A percentile compares a stretch with the other conserved stretches of the same genome.
Evolutionary conservation across 1,140 invertebrate genomes (phyloP).

Genomic region (Bombus terrestris): DNA sequence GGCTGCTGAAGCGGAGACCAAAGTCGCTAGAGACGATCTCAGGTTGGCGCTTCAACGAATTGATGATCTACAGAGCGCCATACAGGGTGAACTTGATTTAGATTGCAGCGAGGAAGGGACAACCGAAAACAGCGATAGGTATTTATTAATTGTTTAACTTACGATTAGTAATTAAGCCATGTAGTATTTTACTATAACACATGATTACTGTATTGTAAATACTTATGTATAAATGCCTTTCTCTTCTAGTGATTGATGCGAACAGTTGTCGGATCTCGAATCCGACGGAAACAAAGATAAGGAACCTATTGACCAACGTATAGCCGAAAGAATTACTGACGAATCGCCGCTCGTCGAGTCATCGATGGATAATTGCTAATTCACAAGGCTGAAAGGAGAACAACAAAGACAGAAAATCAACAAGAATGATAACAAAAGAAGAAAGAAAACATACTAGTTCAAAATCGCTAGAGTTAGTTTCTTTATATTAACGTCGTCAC

Average conservation of each 20-base stretch:
- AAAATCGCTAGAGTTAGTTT: conserved; percentile 30
- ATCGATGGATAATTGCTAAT: conserved; percentile 33
- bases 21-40: conserved; percentile 87
- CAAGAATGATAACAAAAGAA: background rate
- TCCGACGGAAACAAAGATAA: conserved; percentile 71
- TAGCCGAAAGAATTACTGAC: conserved; percentile 44
- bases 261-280: conserved; percentile 72
- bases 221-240: background rate
- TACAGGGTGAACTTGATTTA: conserved; percentile 88
- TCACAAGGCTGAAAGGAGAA: conserved; percentile 8
- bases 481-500: conserved; percentile 8
- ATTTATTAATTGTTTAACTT: conserved; percentile 3
- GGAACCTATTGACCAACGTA: conserved; percentile 45
- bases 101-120: conserved; percentile 84
- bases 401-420: conserved; percentile 20
- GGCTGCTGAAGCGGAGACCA: conserved; percentile 85
- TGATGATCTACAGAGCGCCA: conserved; percentile 92
- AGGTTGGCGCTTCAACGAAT: conserved; percentile 92
- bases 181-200: background rate
- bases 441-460: background rate
- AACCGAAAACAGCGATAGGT: conserved; percentile 86
- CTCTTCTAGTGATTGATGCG: conserved; percentile 78
- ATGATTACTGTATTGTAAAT: background rate
- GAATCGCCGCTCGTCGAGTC: conserved; percentile 20
- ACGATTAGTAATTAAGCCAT: background rate